These are phyloP conservation scores for Plumapathes pennacea DNA, from an alignment of 92 coral and sea anemone genomes.

Conservation along the genomic window DNA sequence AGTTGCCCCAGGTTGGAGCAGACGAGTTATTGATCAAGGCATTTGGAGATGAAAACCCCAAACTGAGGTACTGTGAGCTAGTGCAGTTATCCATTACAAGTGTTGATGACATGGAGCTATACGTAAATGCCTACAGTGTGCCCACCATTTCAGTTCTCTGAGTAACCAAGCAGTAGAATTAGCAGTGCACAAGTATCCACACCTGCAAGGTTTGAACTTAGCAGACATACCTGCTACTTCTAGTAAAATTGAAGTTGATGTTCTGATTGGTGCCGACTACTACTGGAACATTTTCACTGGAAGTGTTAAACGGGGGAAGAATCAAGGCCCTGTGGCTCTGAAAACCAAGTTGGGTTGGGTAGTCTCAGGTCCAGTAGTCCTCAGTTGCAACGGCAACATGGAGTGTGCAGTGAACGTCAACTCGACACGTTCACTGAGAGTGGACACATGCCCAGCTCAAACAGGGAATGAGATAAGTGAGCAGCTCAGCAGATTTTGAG, in stretches of 20 bases:
- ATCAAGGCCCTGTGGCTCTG: slow-evolving; percentile 51
- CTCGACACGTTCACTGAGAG: slow-evolving; percentile 2
- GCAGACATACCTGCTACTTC: slow-evolving; percentile 25
- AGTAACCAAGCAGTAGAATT: slow-evolving; percentile 27
- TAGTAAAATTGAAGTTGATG: slow-evolving; percentile 38
- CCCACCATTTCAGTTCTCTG: slow-evolving; percentile 52
- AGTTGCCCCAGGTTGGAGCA: not conserved
- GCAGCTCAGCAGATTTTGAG: slow-evolving; percentile 46
- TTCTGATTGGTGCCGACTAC: slow-evolving; percentile 64
- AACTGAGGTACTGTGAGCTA: slow-evolving; percentile 16
- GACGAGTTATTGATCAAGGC: slow-evolving; percentile 10
- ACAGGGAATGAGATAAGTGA: slow-evolving; percentile 10
- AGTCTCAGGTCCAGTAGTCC: slow-evolving; percentile 54
- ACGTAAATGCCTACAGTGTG: slow-evolving; percentile 46
- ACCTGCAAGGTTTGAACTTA: slow-evolving; percentile 41
- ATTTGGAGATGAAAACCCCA: slow-evolving; percentile 8
- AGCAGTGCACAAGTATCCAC: slow-evolving; percentile 28
- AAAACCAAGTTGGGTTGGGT: slow-evolving; percentile 53
- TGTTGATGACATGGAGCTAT: slow-evolving; percentile 10
- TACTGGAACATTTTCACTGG: slow-evolving; percentile 64
- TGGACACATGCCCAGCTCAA: slow-evolving; percentile 11
- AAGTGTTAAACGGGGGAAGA: slow-evolving; percentile 20
- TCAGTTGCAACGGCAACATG: not conserved
- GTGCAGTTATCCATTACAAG: slow-evolving; percentile 23
- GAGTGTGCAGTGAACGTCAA: slow-evolving; percentile 1